Conservation (phyloP, 2,797 vertebrate genomes). For the Acrocephalus scirpaceus region DNA sequence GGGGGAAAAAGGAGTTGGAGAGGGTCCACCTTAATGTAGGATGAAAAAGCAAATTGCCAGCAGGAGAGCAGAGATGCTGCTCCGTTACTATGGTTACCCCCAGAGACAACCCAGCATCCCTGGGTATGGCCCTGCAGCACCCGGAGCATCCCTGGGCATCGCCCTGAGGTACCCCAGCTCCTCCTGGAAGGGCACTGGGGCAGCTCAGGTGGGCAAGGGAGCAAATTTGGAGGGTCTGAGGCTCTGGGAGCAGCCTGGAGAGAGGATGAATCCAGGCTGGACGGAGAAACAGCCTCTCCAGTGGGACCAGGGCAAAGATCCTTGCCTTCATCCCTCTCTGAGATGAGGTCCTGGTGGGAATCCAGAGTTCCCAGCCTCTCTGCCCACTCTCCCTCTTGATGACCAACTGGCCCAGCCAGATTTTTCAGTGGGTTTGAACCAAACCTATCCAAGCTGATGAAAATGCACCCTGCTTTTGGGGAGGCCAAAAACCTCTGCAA, state of each 20-base stretch:
- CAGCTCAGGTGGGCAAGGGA: not conserved
- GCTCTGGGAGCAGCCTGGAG: not conserved
- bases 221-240: not conserved
- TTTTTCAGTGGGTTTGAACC: not conserved
- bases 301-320: not conserved
- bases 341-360: not conserved
- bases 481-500: not conserved
- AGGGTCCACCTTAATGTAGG: conserved; percentile 55
- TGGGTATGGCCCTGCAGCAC: conserved; percentile 57
- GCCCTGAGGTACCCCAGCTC: conserved; percentile 67
- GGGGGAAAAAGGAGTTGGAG: not conserved
- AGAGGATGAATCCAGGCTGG: not conserved
- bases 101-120: conserved; percentile 60
- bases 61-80: conserved; percentile 74
- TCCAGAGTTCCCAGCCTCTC: not conserved
- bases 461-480: not conserved
- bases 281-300: not conserved
- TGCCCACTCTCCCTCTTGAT: not conserved
- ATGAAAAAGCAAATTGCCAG: conserved; percentile 61
- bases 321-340: not conserved
- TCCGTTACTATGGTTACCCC: conserved; percentile 75
- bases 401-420: not conserved
- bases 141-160: conserved; percentile 57
- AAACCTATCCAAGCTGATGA: not conserved
- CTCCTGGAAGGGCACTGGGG: conserved; percentile 75